Evolutionary conservation across 2,888 invertebrate genomes (phyloP), one percentile per base, ranked within the genome.

Genomic region (Rosalia funebris): DNA sequence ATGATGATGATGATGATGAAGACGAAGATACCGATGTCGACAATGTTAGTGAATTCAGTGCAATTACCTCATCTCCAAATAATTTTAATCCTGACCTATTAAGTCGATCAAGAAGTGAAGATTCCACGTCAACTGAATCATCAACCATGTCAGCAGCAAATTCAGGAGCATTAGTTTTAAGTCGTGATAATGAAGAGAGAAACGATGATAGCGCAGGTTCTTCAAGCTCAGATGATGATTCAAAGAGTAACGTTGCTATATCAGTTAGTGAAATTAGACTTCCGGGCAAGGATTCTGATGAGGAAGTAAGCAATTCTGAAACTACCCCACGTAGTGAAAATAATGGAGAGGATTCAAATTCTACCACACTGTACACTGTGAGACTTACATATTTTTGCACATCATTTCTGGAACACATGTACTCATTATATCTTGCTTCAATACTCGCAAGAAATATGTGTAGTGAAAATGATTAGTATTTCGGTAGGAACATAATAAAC

Each of bases 1-100:
- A 90, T 60, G 88, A 86, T 46, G 86, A 86, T 17, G 85, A 86
- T 41, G 85, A 87, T 41, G 83, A 85, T 44, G 82, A 83, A 48
- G 82, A 83, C 46, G 76, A 78, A 14, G 58, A 44, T 19, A 52
- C 62, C 10, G 36, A 12, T 11, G 57, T 42, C 34, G 25, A 25
- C 7, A n/a, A 34, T n/a, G 11, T n/a, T 34, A 34, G 11, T 7
- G 25, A 25, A 25, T 25, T 7, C n/a, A 19, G 46, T 2, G 16
- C 17, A 12, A n/a, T 39, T 1, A 42, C 12, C 0, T 14, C 44
- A 5, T 37, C 48, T 1, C n/a, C 34, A n/a, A 31, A 36, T 39
- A 17, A 20, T 20, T 42, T 55, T n/a, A 48, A 53, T 12, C 41
- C 53, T 3, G 42, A 53, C 15, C 25, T 53, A 19, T 12, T 53